phyloP scores from a whole-genome alignment of 1,140 invertebrate genomes.

The Solenopsis fugax region DNA sequence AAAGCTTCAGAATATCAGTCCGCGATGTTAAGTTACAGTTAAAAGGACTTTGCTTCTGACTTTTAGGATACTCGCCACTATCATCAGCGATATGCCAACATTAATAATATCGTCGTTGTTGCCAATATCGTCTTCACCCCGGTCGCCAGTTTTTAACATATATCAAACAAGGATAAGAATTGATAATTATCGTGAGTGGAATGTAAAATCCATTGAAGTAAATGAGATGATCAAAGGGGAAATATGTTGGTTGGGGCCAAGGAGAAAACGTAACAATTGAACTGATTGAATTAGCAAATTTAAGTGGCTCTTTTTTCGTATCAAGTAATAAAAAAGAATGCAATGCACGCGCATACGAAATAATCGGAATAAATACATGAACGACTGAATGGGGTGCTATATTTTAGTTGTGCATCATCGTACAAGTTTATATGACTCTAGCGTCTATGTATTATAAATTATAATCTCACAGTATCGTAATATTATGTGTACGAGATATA shows the following conservation, averaged over 20 bases:
- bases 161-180: constrained; percentile 64
- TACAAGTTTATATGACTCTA: constrained; percentile 83
- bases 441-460: constrained; percentile 87
- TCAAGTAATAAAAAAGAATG: constrained; percentile 49
- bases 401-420: constrained; percentile 84
- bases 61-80: constrained; percentile 73
- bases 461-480: constrained; percentile 84
- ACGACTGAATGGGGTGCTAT: constrained; percentile 84
- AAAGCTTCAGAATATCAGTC: background rate
- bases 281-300: constrained; percentile 51
- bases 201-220: constrained; percentile 68
- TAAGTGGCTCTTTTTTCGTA: constrained; percentile 65
- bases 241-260: constrained; percentile 81
- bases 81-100: constrained; percentile 72
- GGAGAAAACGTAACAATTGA: constrained; percentile 69
- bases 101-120: constrained; percentile 73
- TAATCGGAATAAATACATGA: constrained; percentile 70
- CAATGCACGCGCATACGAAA: constrained; percentile 63
- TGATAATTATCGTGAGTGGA: constrained; percentile 55
- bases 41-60: constrained; percentile 5
- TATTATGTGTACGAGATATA: constrained; percentile 85
- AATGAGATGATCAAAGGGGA: constrained; percentile 69
- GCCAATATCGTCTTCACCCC: constrained; percentile 65
- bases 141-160: constrained; percentile 56
- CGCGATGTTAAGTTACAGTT: background rate